phyloP scores from a whole-genome alignment of 2,888 invertebrate genomes.

The Tineola bisselliella region DNA sequence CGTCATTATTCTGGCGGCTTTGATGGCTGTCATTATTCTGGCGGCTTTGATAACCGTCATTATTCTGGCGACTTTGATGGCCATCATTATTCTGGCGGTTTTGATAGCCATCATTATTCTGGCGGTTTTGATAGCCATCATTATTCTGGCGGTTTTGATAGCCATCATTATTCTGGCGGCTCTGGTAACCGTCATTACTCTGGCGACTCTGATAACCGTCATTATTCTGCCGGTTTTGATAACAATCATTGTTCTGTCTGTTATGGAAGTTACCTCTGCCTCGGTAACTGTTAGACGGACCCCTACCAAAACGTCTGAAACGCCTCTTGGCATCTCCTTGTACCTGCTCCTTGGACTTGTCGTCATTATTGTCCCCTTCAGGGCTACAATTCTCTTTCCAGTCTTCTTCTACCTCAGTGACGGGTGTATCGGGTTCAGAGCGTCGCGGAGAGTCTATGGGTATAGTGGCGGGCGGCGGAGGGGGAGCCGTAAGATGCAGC shows the following conservation, averaged over 20 bases:
- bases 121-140: constrained; percentile 36
- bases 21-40: constrained; percentile 17
- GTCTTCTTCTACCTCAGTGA: constrained; percentile 39
- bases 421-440: constrained; percentile 20
- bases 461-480: constrained; percentile 38
- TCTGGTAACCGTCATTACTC: not conserved
- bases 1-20: constrained; percentile 23
- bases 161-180: constrained; percentile 1
- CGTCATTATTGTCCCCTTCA: constrained; percentile 40
- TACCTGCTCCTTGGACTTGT: constrained; percentile 41
- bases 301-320: constrained; percentile 45
- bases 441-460: constrained; percentile 25
- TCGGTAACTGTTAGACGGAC: constrained; percentile 52
- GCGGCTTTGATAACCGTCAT: not conserved
- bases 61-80: constrained; percentile 29
- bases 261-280: constrained; percentile 32
- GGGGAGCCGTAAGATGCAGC: constrained; percentile 62
- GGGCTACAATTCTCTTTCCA: constrained; percentile 31
- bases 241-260: not conserved
- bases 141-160: constrained; percentile 16
- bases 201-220: constrained; percentile 39
- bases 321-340: constrained; percentile 53
- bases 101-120: constrained; percentile 25
- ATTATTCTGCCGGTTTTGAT: constrained; percentile 21
- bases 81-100: constrained; percentile 30